phyloP scores from a whole-genome alignment of 2,888 invertebrate species.

The Mythimna impura region DNA sequence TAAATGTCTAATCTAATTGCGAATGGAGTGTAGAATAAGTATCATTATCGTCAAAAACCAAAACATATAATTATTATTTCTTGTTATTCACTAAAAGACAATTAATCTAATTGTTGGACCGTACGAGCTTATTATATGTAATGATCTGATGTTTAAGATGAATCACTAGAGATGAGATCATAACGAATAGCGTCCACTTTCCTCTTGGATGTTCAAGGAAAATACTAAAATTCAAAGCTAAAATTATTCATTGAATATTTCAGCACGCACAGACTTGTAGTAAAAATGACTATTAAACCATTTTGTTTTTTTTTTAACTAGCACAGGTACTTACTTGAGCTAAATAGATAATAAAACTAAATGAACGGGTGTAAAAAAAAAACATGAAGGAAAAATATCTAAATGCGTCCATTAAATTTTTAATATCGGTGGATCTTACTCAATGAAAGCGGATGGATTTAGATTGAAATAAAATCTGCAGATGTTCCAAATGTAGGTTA shows the following conservation, averaged over 20 bases:
- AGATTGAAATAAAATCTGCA: constrained; percentile 52
- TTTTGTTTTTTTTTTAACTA: no score
- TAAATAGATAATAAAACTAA: neutral
- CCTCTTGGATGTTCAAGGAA: neutral
- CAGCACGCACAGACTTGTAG: neutral
- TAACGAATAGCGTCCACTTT: neutral
- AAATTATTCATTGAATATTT: neutral
- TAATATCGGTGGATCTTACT: constrained; percentile 40
- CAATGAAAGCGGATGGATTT: constrained; percentile 48
- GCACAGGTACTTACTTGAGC: neutral
- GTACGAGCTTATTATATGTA: constrained; percentile 16
- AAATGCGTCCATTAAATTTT: constrained; percentile 28
- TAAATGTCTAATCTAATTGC: no score
- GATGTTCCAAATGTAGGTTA: constrained; percentile 52
- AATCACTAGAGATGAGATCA: constrained; percentile 39
- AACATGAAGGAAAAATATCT: constrained; percentile 15
- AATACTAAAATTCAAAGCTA: no score
- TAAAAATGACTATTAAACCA: neutral
- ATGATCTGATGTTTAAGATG: constrained; percentile 13
- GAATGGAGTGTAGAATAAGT: neutral
- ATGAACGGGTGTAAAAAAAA: constrained; percentile 17
- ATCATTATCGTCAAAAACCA: no score
- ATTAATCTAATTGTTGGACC: neutral
- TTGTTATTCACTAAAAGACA: neutral
- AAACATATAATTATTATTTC: neutral